Evolutionary conservation across 1,140 invertebrate genomes (phyloP).

Genomic region (Lasioglossum baleicum): DNA sequence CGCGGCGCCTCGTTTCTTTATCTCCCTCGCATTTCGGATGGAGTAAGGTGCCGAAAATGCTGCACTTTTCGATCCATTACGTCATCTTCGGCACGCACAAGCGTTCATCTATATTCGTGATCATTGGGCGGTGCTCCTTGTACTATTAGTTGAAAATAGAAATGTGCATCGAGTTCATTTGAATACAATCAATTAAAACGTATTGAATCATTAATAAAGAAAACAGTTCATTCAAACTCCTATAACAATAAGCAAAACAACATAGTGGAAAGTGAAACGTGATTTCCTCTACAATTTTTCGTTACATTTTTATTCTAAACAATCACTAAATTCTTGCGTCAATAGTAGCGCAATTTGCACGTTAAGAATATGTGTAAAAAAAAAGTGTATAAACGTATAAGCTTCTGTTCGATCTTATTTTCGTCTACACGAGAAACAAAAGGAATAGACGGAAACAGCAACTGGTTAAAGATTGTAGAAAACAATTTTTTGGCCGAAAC

Average conservation of each 20-base stretch:
- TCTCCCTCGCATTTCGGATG: background rate
- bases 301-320: too few species aligned
- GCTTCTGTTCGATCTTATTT: too few species aligned
- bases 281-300: too few species aligned
- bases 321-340: too few species aligned
- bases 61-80: conserved; percentile 7
- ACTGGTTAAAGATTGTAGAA: background rate
- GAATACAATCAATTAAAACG: background rate
- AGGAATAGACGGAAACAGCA: background rate
- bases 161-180: background rate
- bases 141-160: background rate
- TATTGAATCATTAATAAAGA: too few species aligned
- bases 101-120: background rate
- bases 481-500: background rate
- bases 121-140: background rate
- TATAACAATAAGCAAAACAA: too few species aligned
- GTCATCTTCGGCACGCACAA: background rate
- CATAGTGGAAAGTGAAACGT: too few species aligned
- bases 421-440: background rate
- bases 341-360: too few species aligned
- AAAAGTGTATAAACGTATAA: too few species aligned
- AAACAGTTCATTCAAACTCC: too few species aligned
- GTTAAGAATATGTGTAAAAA: too few species aligned
- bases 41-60: conserved; percentile 12
- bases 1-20: conserved; percentile 29